A percentile compares a stretch with the other conserved stretches of the same genome.
phyloP scores from a whole-genome alignment of 2,888 invertebrate genomes.

The Acleris laterana region DNA sequence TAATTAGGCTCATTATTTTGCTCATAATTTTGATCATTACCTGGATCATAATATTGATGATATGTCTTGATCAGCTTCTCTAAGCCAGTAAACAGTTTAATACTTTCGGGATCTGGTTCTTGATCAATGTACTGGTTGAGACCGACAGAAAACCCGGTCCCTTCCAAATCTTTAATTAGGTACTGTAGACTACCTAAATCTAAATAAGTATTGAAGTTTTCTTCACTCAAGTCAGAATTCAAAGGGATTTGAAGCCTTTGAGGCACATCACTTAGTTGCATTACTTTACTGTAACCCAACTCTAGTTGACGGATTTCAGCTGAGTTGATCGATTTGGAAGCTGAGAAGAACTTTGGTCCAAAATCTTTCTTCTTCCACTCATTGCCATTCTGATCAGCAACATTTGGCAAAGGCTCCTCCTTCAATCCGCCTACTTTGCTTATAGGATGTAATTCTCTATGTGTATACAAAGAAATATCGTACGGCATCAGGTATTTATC shows the following conservation, averaged over 20 bases:
- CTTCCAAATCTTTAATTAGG: constrained; percentile 67
- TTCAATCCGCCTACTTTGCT: constrained; percentile 48
- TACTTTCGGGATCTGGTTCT: constrained; percentile 65
- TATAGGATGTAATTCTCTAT: constrained; percentile 61
- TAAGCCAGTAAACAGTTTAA: constrained; percentile 66
- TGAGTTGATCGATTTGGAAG: constrained; percentile 63
- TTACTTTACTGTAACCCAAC: constrained; percentile 58
- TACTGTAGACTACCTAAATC: constrained; percentile 63
- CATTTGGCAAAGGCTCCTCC: constrained; percentile 44
- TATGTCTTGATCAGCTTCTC: constrained; percentile 66
- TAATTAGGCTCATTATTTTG: constrained; percentile 38
- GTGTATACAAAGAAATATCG: constrained; percentile 39
- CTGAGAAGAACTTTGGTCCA: constrained; percentile 57
- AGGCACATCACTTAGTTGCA: constrained; percentile 56
- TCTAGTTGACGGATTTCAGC: constrained; percentile 63
- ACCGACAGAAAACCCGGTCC: constrained; percentile 70
- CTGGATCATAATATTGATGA: constrained; percentile 46
- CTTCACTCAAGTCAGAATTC: constrained; percentile 49
- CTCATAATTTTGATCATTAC: constrained; percentile 37
- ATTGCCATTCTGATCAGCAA: constrained; percentile 51
- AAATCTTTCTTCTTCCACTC: constrained; percentile 49
- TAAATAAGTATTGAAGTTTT: constrained; percentile 45
- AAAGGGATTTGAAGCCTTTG: constrained; percentile 69
- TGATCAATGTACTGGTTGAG: constrained; percentile 70
- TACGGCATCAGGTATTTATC: constrained; percentile 49